Conservation (phyloP, 2,113 vertebrate species). For the Myiozetetes cayanensis region DNA sequence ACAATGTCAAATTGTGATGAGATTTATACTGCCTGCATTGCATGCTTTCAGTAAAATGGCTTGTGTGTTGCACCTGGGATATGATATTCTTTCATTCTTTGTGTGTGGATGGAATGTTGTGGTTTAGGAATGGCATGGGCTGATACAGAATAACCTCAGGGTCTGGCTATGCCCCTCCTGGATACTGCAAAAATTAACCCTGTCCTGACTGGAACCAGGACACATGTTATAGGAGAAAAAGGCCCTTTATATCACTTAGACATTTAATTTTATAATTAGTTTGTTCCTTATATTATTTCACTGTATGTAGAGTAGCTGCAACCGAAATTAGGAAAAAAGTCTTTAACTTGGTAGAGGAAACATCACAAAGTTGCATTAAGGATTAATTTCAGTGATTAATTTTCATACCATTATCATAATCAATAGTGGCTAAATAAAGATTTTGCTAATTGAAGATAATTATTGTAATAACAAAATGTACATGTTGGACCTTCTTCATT, state of each 20-base stretch:
- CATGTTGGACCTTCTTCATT: neutral
- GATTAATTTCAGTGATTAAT: neutral
- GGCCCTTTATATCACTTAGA: neutral
- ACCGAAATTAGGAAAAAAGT: neutral
- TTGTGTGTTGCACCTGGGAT: neutral
- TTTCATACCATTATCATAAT: neutral
- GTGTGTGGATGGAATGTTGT: neutral
- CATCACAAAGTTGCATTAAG: neutral
- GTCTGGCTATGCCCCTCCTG: neutral
- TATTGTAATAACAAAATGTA: neutral
- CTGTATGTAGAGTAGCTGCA: neutral
- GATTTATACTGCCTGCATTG: neutral
- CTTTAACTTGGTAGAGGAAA: neutral
- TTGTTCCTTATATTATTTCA: neutral
- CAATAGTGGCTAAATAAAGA: neutral
- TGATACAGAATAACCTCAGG: neutral
- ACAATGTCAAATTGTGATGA: neutral
- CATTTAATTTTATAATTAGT: neutral
- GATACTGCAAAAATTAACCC: neutral
- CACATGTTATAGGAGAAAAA: neutral
- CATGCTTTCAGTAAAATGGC: neutral
- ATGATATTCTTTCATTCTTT: neutral
- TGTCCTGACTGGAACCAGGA: neutral
- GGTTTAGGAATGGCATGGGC: neutral
- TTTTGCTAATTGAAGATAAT: neutral